Conservation (phyloP, 2,113 vertebrate species). For the Protobothrops mucrosquamatus region DNA sequence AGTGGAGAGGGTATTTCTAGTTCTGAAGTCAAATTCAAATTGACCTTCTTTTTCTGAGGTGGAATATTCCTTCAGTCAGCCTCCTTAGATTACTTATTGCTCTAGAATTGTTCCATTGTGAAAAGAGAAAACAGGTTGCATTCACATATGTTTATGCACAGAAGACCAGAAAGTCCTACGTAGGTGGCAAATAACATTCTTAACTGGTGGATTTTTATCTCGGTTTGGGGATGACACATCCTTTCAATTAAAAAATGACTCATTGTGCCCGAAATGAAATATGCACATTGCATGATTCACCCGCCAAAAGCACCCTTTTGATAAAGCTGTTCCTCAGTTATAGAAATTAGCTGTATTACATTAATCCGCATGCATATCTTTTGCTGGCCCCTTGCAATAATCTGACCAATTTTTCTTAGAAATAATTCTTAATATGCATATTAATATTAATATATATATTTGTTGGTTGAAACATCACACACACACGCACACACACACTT, state of each 20-base stretch:
- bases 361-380: background rate
- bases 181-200: slow-evolving; percentile 12
- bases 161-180: background rate
- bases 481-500: slow-evolving; percentile 39
- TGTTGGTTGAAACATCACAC: slow-evolving; percentile 39
- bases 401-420: slow-evolving; percentile 43
- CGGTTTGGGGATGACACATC: background rate
- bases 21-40: background rate
- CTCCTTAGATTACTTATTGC: background rate
- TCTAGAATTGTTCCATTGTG: background rate
- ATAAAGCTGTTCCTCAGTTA: background rate
- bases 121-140: background rate
- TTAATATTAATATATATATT: slow-evolving; percentile 56
- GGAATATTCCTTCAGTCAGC: background rate
- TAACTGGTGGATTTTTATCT: background rate
- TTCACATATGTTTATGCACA: background rate
- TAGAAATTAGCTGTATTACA: background rate
- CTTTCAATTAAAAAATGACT: slow-evolving; percentile 24
- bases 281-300: slow-evolving; percentile 14
- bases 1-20: background rate
- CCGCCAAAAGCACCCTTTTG: background rate
- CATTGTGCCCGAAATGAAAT: background rate
- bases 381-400: background rate
- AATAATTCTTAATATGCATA: slow-evolving; percentile 51
- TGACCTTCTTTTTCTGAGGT: background rate